phyloP scores from a whole-genome alignment of 1,140 invertebrate species.

The Ruditapes philippinarum region DNA sequence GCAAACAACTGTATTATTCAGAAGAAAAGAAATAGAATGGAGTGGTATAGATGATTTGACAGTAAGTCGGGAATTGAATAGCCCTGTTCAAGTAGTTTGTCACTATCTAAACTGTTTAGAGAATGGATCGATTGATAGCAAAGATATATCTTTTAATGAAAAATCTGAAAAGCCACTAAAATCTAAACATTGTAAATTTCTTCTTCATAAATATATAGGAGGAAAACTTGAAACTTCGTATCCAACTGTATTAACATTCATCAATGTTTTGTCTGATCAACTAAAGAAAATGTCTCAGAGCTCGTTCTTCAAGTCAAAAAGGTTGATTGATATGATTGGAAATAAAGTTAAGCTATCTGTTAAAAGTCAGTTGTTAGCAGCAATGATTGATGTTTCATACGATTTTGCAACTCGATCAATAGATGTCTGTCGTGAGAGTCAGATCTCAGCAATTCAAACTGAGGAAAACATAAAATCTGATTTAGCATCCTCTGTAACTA shows the following conservation, averaged over 20 bases:
- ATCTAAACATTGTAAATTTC: neutral
- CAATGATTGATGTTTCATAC: constrained; percentile 64
- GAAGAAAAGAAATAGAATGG: constrained; percentile 61
- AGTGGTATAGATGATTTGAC: constrained; percentile 52
- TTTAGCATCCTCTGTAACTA: neutral
- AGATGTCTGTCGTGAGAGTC: constrained; percentile 62
- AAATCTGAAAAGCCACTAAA: constrained; percentile 43
- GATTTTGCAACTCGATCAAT: constrained; percentile 75
- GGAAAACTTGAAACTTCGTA: constrained; percentile 62
- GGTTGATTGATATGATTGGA: constrained; percentile 61
- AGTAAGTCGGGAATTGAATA: constrained; percentile 67
- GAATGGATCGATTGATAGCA: constrained; percentile 51
- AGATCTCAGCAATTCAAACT: constrained; percentile 14
- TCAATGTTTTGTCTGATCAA: constrained; percentile 74
- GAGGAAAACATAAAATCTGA: neutral
- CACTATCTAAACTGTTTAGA: constrained; percentile 64
- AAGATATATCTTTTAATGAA: constrained; percentile 62
- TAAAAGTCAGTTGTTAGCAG: constrained; percentile 64
- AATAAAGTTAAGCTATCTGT: constrained; percentile 1
- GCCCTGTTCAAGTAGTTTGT: constrained; percentile 75
- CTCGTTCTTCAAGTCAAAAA: constrained; percentile 67
- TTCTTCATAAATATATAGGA: constrained; percentile 63
- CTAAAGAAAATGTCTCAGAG: constrained; percentile 75
- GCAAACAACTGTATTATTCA: constrained; percentile 66
- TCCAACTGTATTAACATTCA: constrained; percentile 63